Evolutionary conservation across 2,113 vertebrate species (phyloP), one percentile per base, ranked within the genome.

Genomic region (Grammomys dolichurus): DNA sequence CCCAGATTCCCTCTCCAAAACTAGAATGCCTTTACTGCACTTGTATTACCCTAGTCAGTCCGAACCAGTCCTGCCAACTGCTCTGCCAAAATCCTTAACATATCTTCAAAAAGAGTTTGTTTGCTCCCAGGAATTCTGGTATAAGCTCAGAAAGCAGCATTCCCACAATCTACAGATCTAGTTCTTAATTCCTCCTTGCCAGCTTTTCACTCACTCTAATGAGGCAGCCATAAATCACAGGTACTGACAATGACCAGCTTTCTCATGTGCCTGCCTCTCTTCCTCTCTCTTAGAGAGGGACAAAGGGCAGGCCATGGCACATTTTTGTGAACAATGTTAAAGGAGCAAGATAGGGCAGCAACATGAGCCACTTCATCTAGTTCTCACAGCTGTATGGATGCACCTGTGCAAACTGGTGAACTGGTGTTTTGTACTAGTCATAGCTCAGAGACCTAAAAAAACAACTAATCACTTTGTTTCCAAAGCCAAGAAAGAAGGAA

Each of bases 381-480:
- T 4, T 4, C n/a, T 48, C 65, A 17, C 12, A 2, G 82, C 60
- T 86, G 82, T 58, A 13, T 19, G 0, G 2, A 60, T 10, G 10
- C 26, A 7, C 17, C 40, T 33, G 19, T 4, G 14, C 0, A 1
- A 69, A 3, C 8, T 1, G 40, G 9, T 43, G 7, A 69, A 2
- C 8, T 2, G 40, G 9, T n/a, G 7, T 77, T 81, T 89, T 69
- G 19, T 70, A 24, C 19, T 13, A 56, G 69, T 12, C 43, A 40
- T 7, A 75, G 31, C 8, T 36, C 43, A 67, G 46, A 12, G 7
- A 54, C 22, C 43, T 43, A 58, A 91, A 77, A 67, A 28, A 67
- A 13, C 4, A 1, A 72, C n/a, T 0, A 10, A 48, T 48, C 2
- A 19, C 9, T 63, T 67, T 58, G 16, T 70, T 89, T 82, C n/a